phyloP scores from a whole-genome alignment of 1,140 invertebrate species.

The Apis dorsata region DNA sequence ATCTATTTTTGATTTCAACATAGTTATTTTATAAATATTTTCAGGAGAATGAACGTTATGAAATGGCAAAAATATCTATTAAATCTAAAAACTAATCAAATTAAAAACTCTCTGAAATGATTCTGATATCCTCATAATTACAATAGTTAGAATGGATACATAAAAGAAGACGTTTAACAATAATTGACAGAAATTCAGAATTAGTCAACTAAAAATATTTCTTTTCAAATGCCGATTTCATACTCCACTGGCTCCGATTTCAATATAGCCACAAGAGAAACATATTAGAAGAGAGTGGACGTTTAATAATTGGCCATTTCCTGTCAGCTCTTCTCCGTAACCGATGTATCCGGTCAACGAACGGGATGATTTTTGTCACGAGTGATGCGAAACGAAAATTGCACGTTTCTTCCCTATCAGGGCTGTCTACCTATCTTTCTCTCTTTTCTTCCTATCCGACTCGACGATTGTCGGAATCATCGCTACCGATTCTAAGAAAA shows the following conservation, averaged over 20 bases:
- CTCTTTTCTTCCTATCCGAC: neutral
- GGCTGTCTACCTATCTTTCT: neutral
- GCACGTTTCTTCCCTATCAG: constrained; percentile 26
- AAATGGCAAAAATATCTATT: no score
- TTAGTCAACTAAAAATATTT: no score
- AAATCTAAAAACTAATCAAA: no score
- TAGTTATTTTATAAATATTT: no score
- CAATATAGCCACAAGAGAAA: neutral
- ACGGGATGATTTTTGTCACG: constrained; percentile 23
- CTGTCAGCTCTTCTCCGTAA: constrained; percentile 22
- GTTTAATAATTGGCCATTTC: constrained; percentile 33
- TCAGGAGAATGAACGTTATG: no score
- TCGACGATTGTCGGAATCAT: neutral
- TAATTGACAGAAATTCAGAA: neutral
- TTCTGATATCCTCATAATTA: no score
- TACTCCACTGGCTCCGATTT: neutral
- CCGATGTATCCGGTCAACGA: constrained; percentile 28
- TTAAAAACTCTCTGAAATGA: no score
- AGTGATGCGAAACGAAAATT: constrained; percentile 39
- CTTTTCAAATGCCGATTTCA: neutral
- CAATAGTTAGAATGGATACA: no score
- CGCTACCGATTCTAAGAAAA: constrained; percentile 24
- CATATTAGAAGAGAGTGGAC: neutral
- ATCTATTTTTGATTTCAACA: no score
- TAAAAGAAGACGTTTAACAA: neutral